phyloP scores from a whole-genome alignment of 2,797 vertebrate genomes.

The Gadopsis bispinosus region DNA sequence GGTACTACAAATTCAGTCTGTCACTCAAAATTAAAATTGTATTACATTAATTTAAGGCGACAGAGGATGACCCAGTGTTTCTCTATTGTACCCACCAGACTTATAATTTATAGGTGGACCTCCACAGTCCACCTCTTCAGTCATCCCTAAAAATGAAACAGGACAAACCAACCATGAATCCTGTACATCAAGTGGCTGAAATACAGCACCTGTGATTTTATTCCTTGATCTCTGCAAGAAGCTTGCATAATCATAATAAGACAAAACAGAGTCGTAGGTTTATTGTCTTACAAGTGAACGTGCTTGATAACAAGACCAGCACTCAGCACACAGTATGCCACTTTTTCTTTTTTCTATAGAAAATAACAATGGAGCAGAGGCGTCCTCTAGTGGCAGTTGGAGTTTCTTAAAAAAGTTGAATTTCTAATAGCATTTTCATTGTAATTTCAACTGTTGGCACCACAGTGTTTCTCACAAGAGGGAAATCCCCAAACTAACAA shows the following conservation, averaged over 20 bases:
- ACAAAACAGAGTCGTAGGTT: not conserved
- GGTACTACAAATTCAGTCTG: not conserved
- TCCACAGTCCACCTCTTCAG: not conserved
- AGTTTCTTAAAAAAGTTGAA: not conserved
- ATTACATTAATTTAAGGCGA: not conserved
- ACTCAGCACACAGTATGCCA: not conserved
- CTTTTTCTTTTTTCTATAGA: not conserved
- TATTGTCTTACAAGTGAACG: not conserved
- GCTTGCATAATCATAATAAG: not conserved
- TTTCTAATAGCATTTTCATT: not conserved
- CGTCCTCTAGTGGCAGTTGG: conserved; percentile 46
- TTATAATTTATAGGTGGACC: not conserved
- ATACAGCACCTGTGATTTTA: not conserved
- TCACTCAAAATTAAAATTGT: not conserved
- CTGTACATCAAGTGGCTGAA: not conserved
- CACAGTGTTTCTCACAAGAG: not conserved
- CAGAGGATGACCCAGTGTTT: not conserved
- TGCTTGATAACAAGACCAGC: not conserved
- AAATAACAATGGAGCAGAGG: not conserved
- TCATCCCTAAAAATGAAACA: not conserved
- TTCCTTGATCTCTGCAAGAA: not conserved
- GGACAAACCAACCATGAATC: not conserved
- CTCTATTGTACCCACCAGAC: not conserved
- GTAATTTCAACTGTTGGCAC: not conserved
- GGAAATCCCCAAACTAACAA: not conserved